Evolutionary conservation across 2,113 vertebrate species (phyloP).

Genomic region (Lanius ludovicianus): DNA sequence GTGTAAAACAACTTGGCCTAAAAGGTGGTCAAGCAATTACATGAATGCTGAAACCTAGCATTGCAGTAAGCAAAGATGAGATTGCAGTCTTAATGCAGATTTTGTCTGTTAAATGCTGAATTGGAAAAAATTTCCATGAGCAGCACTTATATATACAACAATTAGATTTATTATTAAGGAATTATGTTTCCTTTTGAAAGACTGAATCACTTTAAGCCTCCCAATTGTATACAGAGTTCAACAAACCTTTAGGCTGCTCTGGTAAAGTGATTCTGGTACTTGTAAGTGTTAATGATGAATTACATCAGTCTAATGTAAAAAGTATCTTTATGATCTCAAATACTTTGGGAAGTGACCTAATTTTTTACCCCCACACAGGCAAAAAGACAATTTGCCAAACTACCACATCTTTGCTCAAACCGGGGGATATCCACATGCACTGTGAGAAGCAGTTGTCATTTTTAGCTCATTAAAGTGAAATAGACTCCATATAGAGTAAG

Average conservation of each 20-base stretch:
- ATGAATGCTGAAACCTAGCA: background rate
- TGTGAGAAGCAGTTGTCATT: background rate
- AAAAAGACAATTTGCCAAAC: background rate
- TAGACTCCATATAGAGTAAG: background rate
- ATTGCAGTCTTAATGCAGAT: background rate
- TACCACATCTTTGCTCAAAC: fast-evolving
- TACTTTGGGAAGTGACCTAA: background rate
- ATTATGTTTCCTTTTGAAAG: background rate
- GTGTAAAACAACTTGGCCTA: background rate
- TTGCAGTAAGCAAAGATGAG: background rate
- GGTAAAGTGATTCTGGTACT: background rate
- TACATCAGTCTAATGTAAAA: background rate
- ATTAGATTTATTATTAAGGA: background rate
- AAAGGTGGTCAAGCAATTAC: background rate
- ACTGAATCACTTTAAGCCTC: background rate
- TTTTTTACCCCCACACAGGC: background rate
- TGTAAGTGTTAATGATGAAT: background rate
- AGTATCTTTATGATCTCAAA: background rate
- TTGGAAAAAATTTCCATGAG: background rate
- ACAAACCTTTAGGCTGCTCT: background rate
- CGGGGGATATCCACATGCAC: fast-evolving
- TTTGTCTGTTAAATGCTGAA: background rate
- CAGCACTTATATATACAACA: background rate
- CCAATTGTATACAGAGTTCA: background rate
- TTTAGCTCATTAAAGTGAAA: background rate